Percentiles rank a stretch among this genome's conserved stretches.
phyloP scores from a whole-genome alignment of 2,797 vertebrate species.

The Xenopus petersii region DNA sequence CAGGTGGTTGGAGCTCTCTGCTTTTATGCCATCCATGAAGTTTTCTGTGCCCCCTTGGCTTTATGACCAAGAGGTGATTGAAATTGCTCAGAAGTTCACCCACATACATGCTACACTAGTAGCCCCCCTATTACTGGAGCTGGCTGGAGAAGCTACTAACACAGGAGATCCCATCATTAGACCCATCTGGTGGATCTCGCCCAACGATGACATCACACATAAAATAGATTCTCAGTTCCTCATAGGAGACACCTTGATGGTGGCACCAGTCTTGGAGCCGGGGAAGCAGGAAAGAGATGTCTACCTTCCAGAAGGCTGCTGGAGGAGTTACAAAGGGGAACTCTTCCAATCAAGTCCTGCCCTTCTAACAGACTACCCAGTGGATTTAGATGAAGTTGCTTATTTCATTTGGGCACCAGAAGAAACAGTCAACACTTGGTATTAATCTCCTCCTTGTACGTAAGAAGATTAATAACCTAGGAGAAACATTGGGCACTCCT shows the following conservation, averaged over 20 bases:
- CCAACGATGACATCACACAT: conserved; percentile 80
- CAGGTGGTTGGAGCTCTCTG: conserved; percentile 91
- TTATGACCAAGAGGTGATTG: conserved; percentile 85
- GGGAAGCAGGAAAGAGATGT: conserved; percentile 91
- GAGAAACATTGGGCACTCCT: too few species aligned
- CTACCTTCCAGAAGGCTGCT: conserved; percentile 87
- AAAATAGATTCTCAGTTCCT: conserved; percentile 94
- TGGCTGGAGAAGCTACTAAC: conserved; percentile 82
- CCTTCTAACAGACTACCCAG: conserved; percentile 86
- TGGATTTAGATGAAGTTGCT: conserved; percentile 87
- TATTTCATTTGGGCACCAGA: conserved; percentile 83
- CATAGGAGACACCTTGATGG: conserved; percentile 92
- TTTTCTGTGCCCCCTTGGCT: conserved; percentile 94
- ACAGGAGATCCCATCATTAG: conserved; percentile 92
- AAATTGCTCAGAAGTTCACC: conserved; percentile 86
- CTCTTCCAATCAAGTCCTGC: conserved; percentile 83
- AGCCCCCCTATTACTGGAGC: conserved; percentile 84
- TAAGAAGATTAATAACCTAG: too few species aligned
- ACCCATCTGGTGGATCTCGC: conserved; percentile 97
- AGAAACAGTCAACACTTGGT: not conserved
- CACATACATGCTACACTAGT: conserved; percentile 84
- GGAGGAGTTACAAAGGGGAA: conserved; percentile 93
- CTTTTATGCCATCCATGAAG: conserved; percentile 97
- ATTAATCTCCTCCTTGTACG: too few species aligned
- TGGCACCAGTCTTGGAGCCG: conserved; percentile 89